These are phyloP conservation scores for Didymodactylos carnosus DNA, from an alignment of 2,888 invertebrate genomes.

Conservation along the genomic window DNA sequence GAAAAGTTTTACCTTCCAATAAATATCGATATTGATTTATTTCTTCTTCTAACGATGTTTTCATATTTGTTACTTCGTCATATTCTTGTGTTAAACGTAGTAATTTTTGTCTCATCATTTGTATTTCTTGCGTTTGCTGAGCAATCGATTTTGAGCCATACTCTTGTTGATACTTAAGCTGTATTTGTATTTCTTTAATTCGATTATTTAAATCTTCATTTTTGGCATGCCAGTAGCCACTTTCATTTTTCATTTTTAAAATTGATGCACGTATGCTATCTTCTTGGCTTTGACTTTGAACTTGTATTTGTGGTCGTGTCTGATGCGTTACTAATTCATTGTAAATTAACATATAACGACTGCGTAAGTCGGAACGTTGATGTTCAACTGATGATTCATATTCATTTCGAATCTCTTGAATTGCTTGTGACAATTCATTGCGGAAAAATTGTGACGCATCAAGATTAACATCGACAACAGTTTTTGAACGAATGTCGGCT, in stretches of 20 bases:
- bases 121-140: conserved; percentile 5
- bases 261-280: conserved; percentile 5
- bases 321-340: conserved; percentile 5
- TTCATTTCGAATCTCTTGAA: conserved; percentile 11
- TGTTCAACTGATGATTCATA: conserved; percentile 9
- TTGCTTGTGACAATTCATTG: conserved; percentile 13
- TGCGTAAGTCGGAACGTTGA: conserved; percentile 9
- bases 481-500: conserved; percentile 5
- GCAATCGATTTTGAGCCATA: not conserved
- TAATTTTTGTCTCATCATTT: not conserved
- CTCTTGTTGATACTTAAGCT: not conserved
- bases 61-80: conserved; percentile 34
- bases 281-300: conserved; percentile 3
- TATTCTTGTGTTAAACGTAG: conserved; percentile 3
- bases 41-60: conserved; percentile 40
- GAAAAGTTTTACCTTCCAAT: conserved; percentile 39
- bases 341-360: conserved; percentile 9
- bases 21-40: conserved; percentile 41
- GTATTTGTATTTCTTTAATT: conserved; percentile 8
- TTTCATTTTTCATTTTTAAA: conserved; percentile 3
- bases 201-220: conserved; percentile 12
- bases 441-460: conserved; percentile 13
- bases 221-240: conserved; percentile 10
- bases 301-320: conserved; percentile 1
- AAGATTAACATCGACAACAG: conserved; percentile 9